A percentile compares a stretch with the other conserved stretches of the same genome.
Evolutionary conservation across 2,797 vertebrate genomes (phyloP).

Genomic region (Gastrophryne carolinensis): DNA sequence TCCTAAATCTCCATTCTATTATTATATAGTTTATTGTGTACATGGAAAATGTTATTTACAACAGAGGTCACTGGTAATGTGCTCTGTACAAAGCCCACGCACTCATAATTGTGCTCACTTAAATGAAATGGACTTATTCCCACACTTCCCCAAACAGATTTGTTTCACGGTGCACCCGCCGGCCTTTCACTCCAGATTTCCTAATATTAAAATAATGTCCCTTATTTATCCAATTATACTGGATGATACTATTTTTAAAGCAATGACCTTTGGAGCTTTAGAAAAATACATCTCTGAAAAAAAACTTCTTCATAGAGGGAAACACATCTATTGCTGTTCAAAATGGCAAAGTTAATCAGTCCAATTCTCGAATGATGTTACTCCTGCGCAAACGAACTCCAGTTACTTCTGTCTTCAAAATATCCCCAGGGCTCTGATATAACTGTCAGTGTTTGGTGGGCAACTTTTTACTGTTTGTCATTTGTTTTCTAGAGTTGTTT

Average conservation of each 20-base stretch:
- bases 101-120: slow-evolving; percentile 15
- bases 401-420: too few species aligned
- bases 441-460: too few species aligned
- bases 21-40: slow-evolving; percentile 20
- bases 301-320: too few species aligned
- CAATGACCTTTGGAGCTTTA: background rate
- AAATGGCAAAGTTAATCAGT: too few species aligned
- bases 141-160: slow-evolving; percentile 27
- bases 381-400: too few species aligned
- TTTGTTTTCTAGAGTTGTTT: too few species aligned
- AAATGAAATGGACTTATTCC: slow-evolving; percentile 33
- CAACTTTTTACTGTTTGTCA: too few species aligned
- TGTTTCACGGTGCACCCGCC: background rate
- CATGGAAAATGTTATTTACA: slow-evolving; percentile 38
- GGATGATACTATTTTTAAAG: background rate
- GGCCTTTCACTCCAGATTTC: background rate
- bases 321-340: too few species aligned
- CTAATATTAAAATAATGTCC: background rate
- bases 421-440: too few species aligned
- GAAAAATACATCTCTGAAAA: background rate
- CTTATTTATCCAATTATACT: background rate
- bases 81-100: slow-evolving; percentile 34
- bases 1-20: background rate
- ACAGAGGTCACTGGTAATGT: slow-evolving; percentile 33
- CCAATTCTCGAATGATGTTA: too few species aligned